A percentile compares a stretch with the other conserved stretches of the same genome.
Conservation (phyloP, 2,113 vertebrate species). For the Pluvianellus socialis region DNA sequence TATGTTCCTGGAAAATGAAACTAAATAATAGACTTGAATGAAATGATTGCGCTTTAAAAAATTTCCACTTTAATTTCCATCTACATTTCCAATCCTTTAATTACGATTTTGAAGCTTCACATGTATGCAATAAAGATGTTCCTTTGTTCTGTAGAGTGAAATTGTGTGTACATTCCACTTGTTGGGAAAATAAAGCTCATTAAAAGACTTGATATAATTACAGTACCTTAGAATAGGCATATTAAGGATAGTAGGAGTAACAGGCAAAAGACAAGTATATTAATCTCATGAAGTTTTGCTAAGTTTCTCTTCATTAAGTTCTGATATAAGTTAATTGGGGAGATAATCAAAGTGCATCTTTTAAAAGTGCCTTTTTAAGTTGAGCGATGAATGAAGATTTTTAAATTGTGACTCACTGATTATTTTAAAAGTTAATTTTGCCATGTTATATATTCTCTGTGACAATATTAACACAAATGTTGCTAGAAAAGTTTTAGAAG, state of each 20-base stretch:
- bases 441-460: not conserved
- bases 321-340: conserved; percentile 21
- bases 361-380: not conserved
- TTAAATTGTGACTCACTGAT: not conserved
- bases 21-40: conserved; percentile 47
- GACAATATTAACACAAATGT: not conserved
- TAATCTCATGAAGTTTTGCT: conserved; percentile 41
- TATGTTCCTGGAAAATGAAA: conserved; percentile 53
- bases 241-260: conserved; percentile 52
- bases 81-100: conserved; percentile 55
- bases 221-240: not conserved
- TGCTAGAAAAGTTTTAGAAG: not conserved
- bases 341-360: not conserved
- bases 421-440: not conserved
- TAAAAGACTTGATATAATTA: conserved; percentile 45
- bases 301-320: conserved; percentile 26
- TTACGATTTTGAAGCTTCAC: conserved; percentile 53
- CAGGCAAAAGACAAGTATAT: conserved; percentile 37
- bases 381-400: not conserved
- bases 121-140: conserved; percentile 42
- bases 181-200: conserved; percentile 50
- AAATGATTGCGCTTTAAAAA: conserved; percentile 42
- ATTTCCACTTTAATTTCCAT: conserved; percentile 62
- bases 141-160: conserved; percentile 50
- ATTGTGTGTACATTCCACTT: conserved; percentile 34